Evolutionary conservation across 2,888 invertebrate genomes (phyloP).

Genomic region (Epiblema foenella): DNA sequence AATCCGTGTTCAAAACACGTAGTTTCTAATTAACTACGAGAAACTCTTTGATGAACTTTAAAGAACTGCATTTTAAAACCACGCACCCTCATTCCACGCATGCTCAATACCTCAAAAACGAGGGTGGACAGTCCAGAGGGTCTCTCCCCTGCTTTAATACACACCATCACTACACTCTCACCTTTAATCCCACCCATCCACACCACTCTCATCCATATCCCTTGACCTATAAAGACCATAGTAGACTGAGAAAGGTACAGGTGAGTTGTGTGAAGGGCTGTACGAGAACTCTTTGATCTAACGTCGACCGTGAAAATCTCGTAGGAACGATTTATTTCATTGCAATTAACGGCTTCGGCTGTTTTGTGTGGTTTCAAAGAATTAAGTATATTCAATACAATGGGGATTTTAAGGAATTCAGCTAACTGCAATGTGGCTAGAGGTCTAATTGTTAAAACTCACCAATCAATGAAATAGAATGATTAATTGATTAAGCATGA

Average conservation of each 20-base stretch:
- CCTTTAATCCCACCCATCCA: constrained; percentile 31
- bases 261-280: constrained; percentile 9
- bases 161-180: constrained; percentile 36
- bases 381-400: constrained; percentile 33
- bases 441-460: neutral
- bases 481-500: neutral
- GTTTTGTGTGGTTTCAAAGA: constrained; percentile 57
- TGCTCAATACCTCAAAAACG: constrained; percentile 37
- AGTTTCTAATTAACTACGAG: too few species aligned
- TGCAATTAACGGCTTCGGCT: constrained; percentile 70
- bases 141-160: constrained; percentile 33
- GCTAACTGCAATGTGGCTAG: neutral
- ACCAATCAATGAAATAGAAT: neutral
- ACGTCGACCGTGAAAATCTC: constrained; percentile 80
- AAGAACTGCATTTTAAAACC: neutral
- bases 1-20: too few species aligned
- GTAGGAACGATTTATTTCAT: constrained; percentile 74
- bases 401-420: neutral
- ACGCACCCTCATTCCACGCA: constrained; percentile 52
- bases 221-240: neutral
- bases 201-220: constrained; percentile 5
- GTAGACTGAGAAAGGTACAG: constrained; percentile 10
- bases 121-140: constrained; percentile 65
- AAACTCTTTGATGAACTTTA: neutral
- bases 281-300: constrained; percentile 79